Evolutionary conservation across 2,797 vertebrate genomes (phyloP), one percentile per base, ranked within the genome.

Genomic region (Geotrypetes seraphini): DNA sequence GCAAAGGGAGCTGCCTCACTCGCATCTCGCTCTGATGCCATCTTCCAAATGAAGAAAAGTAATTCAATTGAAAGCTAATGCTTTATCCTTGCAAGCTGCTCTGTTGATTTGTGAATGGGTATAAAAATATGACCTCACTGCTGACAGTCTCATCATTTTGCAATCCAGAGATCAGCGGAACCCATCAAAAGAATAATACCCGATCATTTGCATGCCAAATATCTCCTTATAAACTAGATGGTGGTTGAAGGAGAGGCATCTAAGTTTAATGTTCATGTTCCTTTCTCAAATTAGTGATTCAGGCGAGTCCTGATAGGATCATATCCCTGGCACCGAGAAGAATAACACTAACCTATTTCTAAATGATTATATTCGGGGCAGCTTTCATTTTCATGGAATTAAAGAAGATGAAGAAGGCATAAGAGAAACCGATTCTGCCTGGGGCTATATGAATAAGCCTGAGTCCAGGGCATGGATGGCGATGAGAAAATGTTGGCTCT

Each of bases 121-220:
- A 28, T 3, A 1, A 36, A 19, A 38, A 31, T 39, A 30, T 22
- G 31, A 51, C 50, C 39, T 47, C 43, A 26, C 2, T 43, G 41
- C 34, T 47, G 41, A 37, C 43, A 47, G 39, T 37, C 43, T 41
- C 33, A 37, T 41, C 31, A 41, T 55, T 49, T 24, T 32, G 40
- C 27, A 31, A 38, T 51, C 53, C 39, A 43, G n/a, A 58, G 70
- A 45, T 45, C 50, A 57, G 10, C 43, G 43, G 47, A 53, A 59
- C 2, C 0, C 55, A 63, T 49, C 35, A n/a, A 33, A 31, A 57
- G 31, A 41, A 47, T 57, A 59, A 54, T 41, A 32, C 35, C 16
- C 35, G 24, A 22, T 10, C 20, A 59, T 60, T 45, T 68, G 39
- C 51, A 63, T 55, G 41, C 36, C 35, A 39, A 44, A 33, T 43